Percentiles rank a stretch among this genome's conserved stretches.
phyloP scores from a whole-genome alignment of 2,113 vertebrate species.

The Varanus salvator region DNA sequence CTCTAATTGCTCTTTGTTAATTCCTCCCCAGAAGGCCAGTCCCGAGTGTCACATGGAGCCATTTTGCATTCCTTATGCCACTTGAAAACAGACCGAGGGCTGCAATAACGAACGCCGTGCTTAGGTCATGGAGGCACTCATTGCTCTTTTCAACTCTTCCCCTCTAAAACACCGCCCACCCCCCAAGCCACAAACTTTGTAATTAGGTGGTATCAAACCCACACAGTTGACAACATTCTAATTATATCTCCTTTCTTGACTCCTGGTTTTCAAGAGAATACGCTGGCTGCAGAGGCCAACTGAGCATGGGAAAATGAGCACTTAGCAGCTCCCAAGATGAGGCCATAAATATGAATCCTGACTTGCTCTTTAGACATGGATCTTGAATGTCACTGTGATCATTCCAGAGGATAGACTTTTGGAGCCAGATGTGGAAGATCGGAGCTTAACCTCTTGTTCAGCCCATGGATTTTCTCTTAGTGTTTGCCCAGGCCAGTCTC shows the following conservation, averaged over 20 bases:
- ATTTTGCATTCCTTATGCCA: slow-evolving; percentile 48
- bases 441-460: background rate
- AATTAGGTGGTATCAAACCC: slow-evolving; percentile 14
- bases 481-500: background rate
- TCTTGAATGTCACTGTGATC: background rate
- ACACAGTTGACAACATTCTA: background rate
- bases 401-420: background rate
- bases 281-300: background rate
- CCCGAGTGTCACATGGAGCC: background rate
- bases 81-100: background rate
- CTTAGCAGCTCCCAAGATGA: background rate
- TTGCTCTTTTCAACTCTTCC: background rate
- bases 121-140: background rate
- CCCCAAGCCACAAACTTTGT: background rate
- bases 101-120: slow-evolving; percentile 29
- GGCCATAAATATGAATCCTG: background rate
- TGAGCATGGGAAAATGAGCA: background rate
- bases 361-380: background rate
- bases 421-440: background rate
- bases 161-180: background rate
- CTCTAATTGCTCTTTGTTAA: background rate
- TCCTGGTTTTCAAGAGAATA: slow-evolving; percentile 34
- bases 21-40: background rate
- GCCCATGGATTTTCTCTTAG: background rate
- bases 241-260: slow-evolving; percentile 16